These are phyloP conservation scores for Thymelicus lineola DNA, from an alignment of 2,888 invertebrate genomes.

Conservation along the genomic window DNA sequence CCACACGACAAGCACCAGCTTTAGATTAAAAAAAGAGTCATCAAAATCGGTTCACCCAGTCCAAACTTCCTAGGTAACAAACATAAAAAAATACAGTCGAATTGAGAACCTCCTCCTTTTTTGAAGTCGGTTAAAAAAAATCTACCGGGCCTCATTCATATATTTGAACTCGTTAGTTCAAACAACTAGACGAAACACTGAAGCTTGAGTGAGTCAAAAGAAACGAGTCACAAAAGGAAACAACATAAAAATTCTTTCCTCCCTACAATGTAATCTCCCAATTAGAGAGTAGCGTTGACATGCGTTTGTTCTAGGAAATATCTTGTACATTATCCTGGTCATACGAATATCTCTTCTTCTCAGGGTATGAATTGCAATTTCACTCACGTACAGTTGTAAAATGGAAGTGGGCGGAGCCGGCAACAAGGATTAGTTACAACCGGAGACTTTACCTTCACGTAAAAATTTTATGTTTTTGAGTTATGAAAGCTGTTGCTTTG, in stretches of 20 bases:
- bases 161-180: background rate
- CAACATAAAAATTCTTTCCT: conserved; percentile 3
- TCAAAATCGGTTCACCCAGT: too few species aligned
- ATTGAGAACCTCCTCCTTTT: too few species aligned
- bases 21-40: too few species aligned
- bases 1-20: too few species aligned
- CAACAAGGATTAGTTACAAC: conserved; percentile 15
- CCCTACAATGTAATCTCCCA: conserved; percentile 6
- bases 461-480: too few species aligned
- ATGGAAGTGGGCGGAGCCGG: conserved; percentile 17
- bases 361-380: conserved; percentile 40
- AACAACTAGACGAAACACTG: background rate
- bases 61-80: too few species aligned
- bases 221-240: conserved; percentile 2
- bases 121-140: background rate
- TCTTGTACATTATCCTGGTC: conserved; percentile 12
- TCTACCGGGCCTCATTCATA: background rate
- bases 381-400: conserved; percentile 43
- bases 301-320: conserved; percentile 16
- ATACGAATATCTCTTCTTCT: conserved; percentile 25
- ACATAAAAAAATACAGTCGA: too few species aligned
- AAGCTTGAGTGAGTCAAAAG: conserved; percentile 2
- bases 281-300: conserved; percentile 3
- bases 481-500: too few species aligned
- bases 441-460: background rate